Base-by-base conservation (phyloP, 2,888 invertebrate species). In the Choreutis nemorana region DNA sequence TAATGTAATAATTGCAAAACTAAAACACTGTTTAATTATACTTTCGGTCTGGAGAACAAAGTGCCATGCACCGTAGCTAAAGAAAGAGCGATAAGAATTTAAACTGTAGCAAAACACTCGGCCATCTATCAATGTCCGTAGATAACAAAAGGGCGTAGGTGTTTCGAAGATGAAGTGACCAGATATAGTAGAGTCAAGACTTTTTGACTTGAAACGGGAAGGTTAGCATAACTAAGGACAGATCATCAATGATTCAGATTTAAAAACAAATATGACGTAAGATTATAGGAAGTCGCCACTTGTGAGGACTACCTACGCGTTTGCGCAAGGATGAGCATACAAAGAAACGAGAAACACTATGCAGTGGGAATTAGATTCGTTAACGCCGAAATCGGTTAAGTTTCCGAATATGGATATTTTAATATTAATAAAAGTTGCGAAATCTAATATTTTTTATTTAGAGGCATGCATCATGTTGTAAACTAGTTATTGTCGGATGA, bases 271-370 rank as follows among this genome's bases (percentile, higher is more conserved):
- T 40, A 45, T 77, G 77, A 73, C 65, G 77, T 62, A 67, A 73
- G 27, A 34, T 55, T 39, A 50, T 48, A 72, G 77, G 77, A 78
- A 77, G 68, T 64, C 45, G 52, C 61, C 65, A 71, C 63, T 73
- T 72, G 60, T 39, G 49, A 48, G 55, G 49, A 54, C 46, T 42
- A 43, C 73, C 75, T 62, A 73, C 75, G 67, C 67, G 47, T 40
- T 48, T 43, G 38, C 31, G 50, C 53, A 48, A 45, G 51, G 50
- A 57, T 59, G 59, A 42, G 49, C 23, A 6, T 10, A 53, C 44
- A n/a, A n/a, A n/a, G n/a, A n/a, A n/a, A n/a, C n/a, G n/a, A n/a
- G n/a, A n/a, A n/a, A n/a, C n/a, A n/a, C n/a, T n/a, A n/a, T n/a
- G n/a, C n/a, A n/a, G n/a, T n/a, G n/a, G n/a, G n/a, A n/a, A n/a